phyloP scores from a whole-genome alignment of 2,113 vertebrate genomes.

The Macquaria ambigua region DNA sequence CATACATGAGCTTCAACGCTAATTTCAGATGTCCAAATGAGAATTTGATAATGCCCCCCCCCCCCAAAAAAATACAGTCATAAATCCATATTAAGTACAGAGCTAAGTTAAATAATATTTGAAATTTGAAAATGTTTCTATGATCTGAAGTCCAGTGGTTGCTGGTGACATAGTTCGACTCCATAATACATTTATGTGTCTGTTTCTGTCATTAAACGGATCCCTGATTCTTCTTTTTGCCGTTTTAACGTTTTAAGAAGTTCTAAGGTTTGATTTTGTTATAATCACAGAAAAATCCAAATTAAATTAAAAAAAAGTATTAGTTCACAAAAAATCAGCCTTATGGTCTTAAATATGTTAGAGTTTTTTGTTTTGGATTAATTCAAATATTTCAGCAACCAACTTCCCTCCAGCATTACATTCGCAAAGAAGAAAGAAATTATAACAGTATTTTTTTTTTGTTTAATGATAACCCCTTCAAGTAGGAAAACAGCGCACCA shows the following conservation, averaged over 20 bases:
- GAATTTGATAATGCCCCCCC: conserved; percentile 45
- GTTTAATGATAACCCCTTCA: conserved; percentile 50
- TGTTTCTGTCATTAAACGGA: background rate
- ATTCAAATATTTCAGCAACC: conserved; percentile 2
- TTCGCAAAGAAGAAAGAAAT: conserved; percentile 8
- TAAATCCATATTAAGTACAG: conserved; percentile 55
- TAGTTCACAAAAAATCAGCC: conserved; percentile 30
- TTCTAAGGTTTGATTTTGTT: conserved; percentile 6
- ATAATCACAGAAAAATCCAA: conserved; percentile 7
- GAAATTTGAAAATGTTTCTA: no score
- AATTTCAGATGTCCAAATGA: conserved; percentile 58
- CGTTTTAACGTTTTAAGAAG: background rate
- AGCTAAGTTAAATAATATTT: conserved; percentile 26
- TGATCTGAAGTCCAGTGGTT: conserved; percentile 29
- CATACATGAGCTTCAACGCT: conserved; percentile 55
- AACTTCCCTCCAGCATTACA: background rate
- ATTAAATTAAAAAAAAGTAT: background rate
- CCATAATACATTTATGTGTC: background rate
- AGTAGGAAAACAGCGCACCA: conserved; percentile 35
- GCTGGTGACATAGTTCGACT: conserved; percentile 60
- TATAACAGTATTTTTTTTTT: conserved; percentile 19
- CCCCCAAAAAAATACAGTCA: conserved; percentile 46
- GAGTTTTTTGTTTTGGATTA: background rate
- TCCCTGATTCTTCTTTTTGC: background rate
- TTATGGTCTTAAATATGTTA: conserved; percentile 25